phyloP scores from a whole-genome alignment of 2,113 vertebrate genomes.

The Dasyornis broadbenti region DNA sequence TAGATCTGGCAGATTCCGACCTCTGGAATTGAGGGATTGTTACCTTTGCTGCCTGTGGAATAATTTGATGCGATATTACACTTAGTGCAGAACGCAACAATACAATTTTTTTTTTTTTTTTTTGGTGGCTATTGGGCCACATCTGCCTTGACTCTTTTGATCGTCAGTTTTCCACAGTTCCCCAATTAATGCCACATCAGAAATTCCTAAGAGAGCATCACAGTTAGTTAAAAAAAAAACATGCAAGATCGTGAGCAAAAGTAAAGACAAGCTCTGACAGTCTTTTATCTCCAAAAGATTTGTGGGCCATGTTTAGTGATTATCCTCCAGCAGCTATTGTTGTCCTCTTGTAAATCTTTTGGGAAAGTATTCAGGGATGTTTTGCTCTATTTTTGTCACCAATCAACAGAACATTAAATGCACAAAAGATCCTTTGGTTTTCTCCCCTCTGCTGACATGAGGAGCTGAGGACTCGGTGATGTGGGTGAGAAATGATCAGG shows the following conservation, averaged over 20 bases:
- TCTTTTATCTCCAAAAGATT: background rate
- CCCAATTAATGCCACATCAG: background rate
- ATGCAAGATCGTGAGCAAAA: background rate
- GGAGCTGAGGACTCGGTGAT: background rate
- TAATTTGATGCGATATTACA: background rate
- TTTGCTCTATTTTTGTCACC: background rate
- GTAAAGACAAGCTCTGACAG: background rate
- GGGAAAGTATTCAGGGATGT: background rate
- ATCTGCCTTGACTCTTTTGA: background rate
- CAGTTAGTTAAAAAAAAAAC: background rate
- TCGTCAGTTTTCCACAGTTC: background rate
- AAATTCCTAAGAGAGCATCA: background rate
- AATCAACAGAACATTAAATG: background rate
- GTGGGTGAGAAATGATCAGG: background rate
- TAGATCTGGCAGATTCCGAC: background rate
- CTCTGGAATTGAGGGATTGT: background rate
- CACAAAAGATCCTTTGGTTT: background rate
- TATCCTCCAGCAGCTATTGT: background rate
- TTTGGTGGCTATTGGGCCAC: background rate
- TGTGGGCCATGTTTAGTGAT: background rate
- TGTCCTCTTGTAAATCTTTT: conserved; percentile 9
- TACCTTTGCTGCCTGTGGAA: background rate
- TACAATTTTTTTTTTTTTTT: rapidly evolving
- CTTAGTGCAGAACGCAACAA: background rate
- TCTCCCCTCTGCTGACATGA: background rate